A percentile compares a stretch with the other conserved stretches of the same genome.
phyloP scores from a whole-genome alignment of 2,888 invertebrate species.

The Oxytorus armatus region DNA sequence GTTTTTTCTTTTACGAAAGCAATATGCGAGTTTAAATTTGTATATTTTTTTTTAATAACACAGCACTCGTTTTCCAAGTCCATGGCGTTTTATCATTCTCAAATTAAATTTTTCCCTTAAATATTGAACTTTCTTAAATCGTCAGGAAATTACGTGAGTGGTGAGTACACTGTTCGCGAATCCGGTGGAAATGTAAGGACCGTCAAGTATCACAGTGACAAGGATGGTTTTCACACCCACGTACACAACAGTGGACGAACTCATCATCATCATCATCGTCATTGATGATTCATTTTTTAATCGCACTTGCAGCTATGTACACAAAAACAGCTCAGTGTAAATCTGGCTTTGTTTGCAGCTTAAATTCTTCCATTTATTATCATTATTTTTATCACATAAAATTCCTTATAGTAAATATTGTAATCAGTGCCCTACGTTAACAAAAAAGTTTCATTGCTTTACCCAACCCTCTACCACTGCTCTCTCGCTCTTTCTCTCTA shows the following conservation, averaged over 20 bases:
- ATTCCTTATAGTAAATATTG: not conserved
- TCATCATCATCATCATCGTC: constrained; percentile 61
- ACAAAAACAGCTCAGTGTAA: not conserved
- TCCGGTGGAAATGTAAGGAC: constrained; percentile 71
- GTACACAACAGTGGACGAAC: constrained; percentile 66
- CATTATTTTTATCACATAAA: not conserved
- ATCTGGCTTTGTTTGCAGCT: not conserved
- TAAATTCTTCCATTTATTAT: not conserved
- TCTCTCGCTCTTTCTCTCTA: not conserved
- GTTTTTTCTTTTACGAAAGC: too few relatives aligned
- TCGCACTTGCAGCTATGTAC: not conserved
- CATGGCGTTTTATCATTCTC: constrained; percentile 8
- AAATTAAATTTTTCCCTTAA: not conserved
- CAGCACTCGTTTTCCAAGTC: too few relatives aligned
- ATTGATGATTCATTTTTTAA: constrained; percentile 46
- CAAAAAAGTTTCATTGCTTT: not conserved
- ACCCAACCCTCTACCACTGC: not conserved
- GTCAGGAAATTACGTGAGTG: constrained; percentile 67
- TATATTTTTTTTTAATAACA: too few relatives aligned
- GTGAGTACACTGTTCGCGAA: constrained; percentile 69
- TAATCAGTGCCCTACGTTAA: constrained; percentile 1
- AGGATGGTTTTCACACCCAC: constrained; percentile 68
- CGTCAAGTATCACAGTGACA: constrained; percentile 69
- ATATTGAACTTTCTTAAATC: constrained; percentile 10
- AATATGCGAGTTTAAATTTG: too few relatives aligned